Conservation (phyloP, 2,113 vertebrate species). For the Ammodytes marinus region DNA sequence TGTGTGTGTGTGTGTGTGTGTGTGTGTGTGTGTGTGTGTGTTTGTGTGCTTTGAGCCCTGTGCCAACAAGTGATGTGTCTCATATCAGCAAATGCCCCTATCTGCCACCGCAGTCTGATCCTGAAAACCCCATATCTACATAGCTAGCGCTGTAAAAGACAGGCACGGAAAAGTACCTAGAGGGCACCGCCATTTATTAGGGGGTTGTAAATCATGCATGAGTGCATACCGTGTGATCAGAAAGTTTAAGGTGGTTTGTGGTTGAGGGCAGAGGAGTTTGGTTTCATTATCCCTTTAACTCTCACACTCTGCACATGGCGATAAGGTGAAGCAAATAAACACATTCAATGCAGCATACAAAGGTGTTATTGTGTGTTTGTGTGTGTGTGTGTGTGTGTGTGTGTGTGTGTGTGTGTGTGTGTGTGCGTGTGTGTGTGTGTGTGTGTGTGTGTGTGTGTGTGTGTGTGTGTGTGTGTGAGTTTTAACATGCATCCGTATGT, state of each 20-base stretch:
- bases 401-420: background rate
- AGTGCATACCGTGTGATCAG: background rate
- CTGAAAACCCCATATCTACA: background rate
- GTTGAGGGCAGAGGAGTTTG: conserved; percentile 31
- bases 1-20: conserved; percentile 15
- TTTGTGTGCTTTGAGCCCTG: conserved; percentile 9
- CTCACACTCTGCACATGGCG: background rate
- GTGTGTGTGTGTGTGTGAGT: background rate
- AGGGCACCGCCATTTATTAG: background rate
- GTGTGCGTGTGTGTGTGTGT: background rate
- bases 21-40: conserved; percentile 7
- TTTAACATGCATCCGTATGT: conserved; percentile 4
- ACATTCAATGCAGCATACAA: background rate
- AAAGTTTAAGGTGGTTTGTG: conserved; percentile 4
- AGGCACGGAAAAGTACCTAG: background rate
- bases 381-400: background rate
- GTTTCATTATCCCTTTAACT: conserved; percentile 15
- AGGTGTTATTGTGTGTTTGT: background rate
- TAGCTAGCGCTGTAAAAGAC: background rate
- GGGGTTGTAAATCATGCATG: conserved; percentile 9
- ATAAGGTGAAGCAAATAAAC: background rate
- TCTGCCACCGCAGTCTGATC: background rate
- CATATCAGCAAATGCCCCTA: background rate
- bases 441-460: background rate
- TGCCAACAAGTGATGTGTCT: background rate